Evolutionary conservation across 1,140 invertebrate species (phyloP).

Genomic region (Myzus persicae): DNA sequence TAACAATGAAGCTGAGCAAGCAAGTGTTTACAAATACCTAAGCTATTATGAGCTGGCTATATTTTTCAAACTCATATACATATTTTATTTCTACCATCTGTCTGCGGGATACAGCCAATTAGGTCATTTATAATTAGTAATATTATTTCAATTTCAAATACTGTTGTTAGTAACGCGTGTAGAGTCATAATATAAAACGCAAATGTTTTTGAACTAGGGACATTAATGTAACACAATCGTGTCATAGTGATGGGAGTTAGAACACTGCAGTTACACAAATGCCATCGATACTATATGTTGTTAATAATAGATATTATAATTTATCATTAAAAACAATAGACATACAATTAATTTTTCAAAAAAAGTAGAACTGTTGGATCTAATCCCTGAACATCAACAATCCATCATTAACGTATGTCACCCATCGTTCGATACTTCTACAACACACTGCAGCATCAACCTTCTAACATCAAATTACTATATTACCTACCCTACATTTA

Average conservation of each 20-base stretch:
- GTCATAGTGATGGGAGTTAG: background rate
- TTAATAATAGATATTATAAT: background rate
- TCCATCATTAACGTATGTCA: no score
- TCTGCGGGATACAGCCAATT: background rate
- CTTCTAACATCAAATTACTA: background rate
- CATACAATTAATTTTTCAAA: background rate
- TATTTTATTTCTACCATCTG: background rate
- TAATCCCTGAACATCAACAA: background rate
- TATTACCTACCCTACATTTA: conserved; percentile 9
- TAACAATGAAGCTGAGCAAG: background rate
- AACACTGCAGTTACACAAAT: background rate
- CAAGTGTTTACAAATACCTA: background rate
- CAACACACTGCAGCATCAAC: background rate
- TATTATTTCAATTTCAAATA: background rate
- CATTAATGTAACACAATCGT: no score
- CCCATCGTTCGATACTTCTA: background rate
- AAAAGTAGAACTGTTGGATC: background rate
- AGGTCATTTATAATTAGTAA: background rate
- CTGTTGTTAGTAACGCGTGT: background rate
- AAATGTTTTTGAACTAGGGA: background rate
- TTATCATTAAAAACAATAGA: background rate
- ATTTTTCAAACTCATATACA: background rate
- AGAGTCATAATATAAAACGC: background rate
- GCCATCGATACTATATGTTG: no score
- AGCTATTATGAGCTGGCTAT: background rate